A percentile compares a stretch with the other conserved stretches of the same genome.
These are phyloP conservation scores for Pararge aegeria DNA, from an alignment of 1,140 invertebrate species.

Conservation along the genomic window DNA sequence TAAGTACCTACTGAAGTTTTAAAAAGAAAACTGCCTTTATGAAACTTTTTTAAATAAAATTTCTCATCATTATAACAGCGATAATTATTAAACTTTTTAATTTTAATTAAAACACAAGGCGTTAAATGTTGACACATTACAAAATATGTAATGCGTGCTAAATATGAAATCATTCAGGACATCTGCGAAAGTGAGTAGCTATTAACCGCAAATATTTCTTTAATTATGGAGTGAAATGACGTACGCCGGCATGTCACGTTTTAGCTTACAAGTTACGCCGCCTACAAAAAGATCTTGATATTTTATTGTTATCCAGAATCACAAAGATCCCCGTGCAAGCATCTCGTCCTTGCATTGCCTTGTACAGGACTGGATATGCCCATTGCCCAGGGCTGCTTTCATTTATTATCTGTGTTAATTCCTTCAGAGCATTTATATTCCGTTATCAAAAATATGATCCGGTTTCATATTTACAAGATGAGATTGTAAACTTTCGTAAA, in stretches of 20 bases:
- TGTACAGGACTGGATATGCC: background rate
- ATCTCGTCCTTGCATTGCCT: conserved; percentile 15
- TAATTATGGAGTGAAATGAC: conserved; percentile 27
- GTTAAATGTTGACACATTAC: background rate
- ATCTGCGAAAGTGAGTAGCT: conserved; percentile 34
- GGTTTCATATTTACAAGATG: conserved; percentile 2
- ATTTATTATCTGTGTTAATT: conserved; percentile 2
- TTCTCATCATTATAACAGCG: too few species aligned
- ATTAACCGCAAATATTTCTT: conserved; percentile 36
- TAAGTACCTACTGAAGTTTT: too few species aligned
- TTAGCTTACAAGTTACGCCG: conserved; percentile 24
- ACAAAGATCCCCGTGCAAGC: conserved; percentile 35
- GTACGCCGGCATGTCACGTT: conserved; percentile 31
- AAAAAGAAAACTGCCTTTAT: too few species aligned
- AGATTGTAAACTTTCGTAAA: conserved; percentile 18
- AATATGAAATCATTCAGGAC: conserved; percentile 10
- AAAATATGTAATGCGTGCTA: conserved; percentile 14
- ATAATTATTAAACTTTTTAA: background rate
- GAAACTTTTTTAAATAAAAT: too few species aligned
- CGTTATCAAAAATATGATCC: conserved; percentile 8
- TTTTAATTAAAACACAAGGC: background rate
- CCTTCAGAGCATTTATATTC: conserved; percentile 1
- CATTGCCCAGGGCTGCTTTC: background rate
- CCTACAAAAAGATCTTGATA: conserved; percentile 40
- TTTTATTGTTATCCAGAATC: conserved; percentile 41